Evolutionary conservation across 2,888 invertebrate species (phyloP), one percentile per base, ranked within the genome.

Genomic region (Epistrophe grossulariae): DNA sequence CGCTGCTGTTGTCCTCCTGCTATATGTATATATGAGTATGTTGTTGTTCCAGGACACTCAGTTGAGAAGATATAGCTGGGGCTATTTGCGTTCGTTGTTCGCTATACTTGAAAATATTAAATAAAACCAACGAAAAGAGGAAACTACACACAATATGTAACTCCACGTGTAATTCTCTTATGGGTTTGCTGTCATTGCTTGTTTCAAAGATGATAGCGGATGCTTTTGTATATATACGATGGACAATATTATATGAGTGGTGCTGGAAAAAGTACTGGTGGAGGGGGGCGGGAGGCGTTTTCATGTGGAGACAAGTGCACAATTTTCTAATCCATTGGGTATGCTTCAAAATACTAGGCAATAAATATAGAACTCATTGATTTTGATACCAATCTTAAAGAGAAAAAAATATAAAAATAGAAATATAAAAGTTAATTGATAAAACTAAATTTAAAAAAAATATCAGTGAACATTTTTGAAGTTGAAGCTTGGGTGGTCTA

Each of bases 111-210:
- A 31, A 79, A 83, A 79, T 83, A 87, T 87, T 87, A 79, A 88
- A 79, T 84, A 89, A 89, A 88, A 88, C 80, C 88, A 82, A 80
- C 88, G 73, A 88, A 90, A 91, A 35, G 31, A 90, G 90, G 91
- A 91, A 90, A 90, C 89, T 84, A 45, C 13, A 84, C 89, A 89
- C 89, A 90, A 90, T 90, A 91, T 90, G 90, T 89, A 90, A 89
- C 89, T 88, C 89, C 89, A 90, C 90, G 90, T 89, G 90, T 91
- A 90, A 91, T 91, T 90, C 90, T 90, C 90, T 89, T 90, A 89
- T 89, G 87, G 70, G 87, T 68, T 19, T 73, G 79, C 83, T 87
- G 87, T 79, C 87, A 83, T 79, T 74, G 83, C 87, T 76, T 72
- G 79, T 83, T 79, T 59, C 72, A 72, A 66, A 83, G 76, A 87